phyloP scores from a whole-genome alignment of 2,888 invertebrate genomes.

The Drosophila nr. perissopoda region DNA sequence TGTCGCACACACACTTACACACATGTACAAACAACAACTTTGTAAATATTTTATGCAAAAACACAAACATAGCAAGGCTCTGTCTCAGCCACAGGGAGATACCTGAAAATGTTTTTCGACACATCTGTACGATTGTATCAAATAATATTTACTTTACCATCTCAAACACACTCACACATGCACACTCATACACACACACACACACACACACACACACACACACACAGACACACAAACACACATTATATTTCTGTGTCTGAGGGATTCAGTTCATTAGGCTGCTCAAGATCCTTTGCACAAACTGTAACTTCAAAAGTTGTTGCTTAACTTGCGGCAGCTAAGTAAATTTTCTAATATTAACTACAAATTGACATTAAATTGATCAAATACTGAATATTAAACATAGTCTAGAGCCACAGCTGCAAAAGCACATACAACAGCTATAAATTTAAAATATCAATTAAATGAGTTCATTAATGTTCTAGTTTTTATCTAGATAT shows the following conservation, averaged over 20 bases:
- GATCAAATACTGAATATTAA: slow-evolving; percentile 22
- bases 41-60: slow-evolving; percentile 78
- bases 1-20: slow-evolving; percentile 43
- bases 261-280: slow-evolving; percentile 71
- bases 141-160: slow-evolving; percentile 73
- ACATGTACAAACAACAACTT: slow-evolving; percentile 50
- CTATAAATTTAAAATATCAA: background rate
- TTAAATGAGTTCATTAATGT: background rate
- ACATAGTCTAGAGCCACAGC: slow-evolving; percentile 6
- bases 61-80: slow-evolving; percentile 56
- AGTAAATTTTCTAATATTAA: slow-evolving; percentile 54
- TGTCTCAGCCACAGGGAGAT: slow-evolving; percentile 39
- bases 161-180: slow-evolving; percentile 23
- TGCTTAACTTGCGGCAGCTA: slow-evolving; percentile 60
- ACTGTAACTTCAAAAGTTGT: slow-evolving; percentile 61
- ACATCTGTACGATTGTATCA: slow-evolving; percentile 68
- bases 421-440: background rate
- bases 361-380: slow-evolving; percentile 41
- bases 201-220: background rate
- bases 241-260: slow-evolving; percentile 21
- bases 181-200: slow-evolving; percentile 8
- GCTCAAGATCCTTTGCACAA: slow-evolving; percentile 49
- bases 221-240: slow-evolving; percentile 1
- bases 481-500: background rate
- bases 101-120: slow-evolving; percentile 74